Conservation (phyloP, 2,888 invertebrate species). For the Calameuta idolon region DNA sequence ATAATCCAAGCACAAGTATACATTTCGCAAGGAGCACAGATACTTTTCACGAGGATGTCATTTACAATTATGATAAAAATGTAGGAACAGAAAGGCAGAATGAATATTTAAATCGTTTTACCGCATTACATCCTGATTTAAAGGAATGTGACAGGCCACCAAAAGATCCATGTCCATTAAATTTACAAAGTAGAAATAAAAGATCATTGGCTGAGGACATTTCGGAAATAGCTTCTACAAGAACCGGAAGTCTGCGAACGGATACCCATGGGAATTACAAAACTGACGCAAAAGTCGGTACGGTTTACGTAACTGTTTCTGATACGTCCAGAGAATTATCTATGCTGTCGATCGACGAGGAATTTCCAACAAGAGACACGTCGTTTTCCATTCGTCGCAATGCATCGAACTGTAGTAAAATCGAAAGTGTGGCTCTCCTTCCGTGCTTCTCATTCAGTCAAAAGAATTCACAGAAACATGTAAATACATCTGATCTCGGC, state of each 20-base stretch:
- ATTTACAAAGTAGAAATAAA: conserved; percentile 22
- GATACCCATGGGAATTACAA: background rate
- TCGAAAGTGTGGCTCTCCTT: conserved; percentile 8
- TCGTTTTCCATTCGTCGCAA: conserved; percentile 1
- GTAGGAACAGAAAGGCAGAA: background rate
- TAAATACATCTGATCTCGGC: background rate
- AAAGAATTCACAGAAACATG: conserved; percentile 5
- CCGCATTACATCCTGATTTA: conserved; percentile 33
- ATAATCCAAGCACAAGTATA: background rate
- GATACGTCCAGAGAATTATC: conserved; percentile 17
- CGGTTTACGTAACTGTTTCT: background rate
- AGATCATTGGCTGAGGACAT: conserved; percentile 38
- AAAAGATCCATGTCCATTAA: conserved; percentile 34
- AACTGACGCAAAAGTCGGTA: background rate
- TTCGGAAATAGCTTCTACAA: conserved; percentile 32
- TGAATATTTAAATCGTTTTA: conserved; percentile 28
- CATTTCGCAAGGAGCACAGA: background rate
- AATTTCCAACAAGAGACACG: conserved; percentile 26
- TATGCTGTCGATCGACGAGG: conserved; percentile 6
- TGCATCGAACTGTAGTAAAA: conserved; percentile 10
- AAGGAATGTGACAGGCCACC: conserved; percentile 36
- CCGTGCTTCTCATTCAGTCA: conserved; percentile 29
- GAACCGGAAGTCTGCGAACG: conserved; percentile 2
- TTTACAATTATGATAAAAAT: background rate
- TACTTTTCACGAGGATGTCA: background rate